Conservation (phyloP, 1,140 invertebrate species). For the Pinna nobilis region DNA sequence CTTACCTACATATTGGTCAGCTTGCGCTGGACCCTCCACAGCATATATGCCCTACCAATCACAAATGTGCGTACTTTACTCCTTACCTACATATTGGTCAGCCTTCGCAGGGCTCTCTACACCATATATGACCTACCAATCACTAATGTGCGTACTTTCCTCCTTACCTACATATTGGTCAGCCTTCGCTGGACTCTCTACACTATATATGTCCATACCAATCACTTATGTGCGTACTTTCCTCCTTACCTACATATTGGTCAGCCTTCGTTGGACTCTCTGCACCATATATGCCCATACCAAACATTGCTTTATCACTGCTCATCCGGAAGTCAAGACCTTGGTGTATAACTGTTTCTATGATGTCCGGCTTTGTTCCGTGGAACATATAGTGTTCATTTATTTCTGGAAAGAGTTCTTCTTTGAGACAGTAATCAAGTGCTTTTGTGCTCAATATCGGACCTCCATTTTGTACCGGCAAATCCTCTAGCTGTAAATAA, state of each 20-base stretch:
- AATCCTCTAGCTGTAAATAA: conserved; percentile 14
- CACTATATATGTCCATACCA: conserved; percentile 58
- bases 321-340: conserved; percentile 44
- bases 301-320: conserved; percentile 46
- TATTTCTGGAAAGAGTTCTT: conserved; percentile 39
- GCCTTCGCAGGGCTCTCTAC: too few species aligned
- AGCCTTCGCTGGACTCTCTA: conserved; percentile 64
- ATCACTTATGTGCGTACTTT: conserved; percentile 42
- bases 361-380: conserved; percentile 41
- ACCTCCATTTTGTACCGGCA: conserved; percentile 21
- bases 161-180: conserved; percentile 66
- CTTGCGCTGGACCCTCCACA: too few species aligned
- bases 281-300: conserved; percentile 47
- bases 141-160: too few species aligned
- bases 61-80: too few species aligned
- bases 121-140: too few species aligned
- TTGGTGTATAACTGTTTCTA: conserved; percentile 30
- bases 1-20: too few species aligned
- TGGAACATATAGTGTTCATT: conserved; percentile 60
- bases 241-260: conserved; percentile 50
- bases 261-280: conserved; percentile 58
- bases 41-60: too few species aligned
- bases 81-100: too few species aligned
- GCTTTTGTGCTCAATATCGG: conserved; percentile 13
- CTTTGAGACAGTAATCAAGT: background rate